phyloP scores from a whole-genome alignment of 1,140 invertebrate species.

The Tetraneura akinire region DNA sequence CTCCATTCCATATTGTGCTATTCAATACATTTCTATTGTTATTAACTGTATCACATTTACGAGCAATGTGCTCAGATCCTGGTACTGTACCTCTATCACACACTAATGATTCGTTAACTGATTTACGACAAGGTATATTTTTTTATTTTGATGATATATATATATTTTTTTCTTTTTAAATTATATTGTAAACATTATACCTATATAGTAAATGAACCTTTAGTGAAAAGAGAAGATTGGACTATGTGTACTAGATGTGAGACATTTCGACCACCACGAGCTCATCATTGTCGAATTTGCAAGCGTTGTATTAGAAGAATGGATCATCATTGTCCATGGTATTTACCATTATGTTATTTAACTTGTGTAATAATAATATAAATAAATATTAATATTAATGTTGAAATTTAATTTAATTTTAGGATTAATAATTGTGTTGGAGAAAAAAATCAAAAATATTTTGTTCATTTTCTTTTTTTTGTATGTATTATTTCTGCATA shows the following conservation, averaged over 20 bases:
- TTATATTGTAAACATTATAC: constrained; percentile 21
- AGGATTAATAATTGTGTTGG: constrained; percentile 95
- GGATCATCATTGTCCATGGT: constrained; percentile 91
- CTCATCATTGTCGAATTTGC: constrained; percentile 89
- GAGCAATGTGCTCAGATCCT: constrained; percentile 86
- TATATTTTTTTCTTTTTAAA: neutral
- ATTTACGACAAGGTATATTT: constrained; percentile 67
- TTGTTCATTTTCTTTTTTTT: constrained; percentile 88
- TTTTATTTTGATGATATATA: too few species aligned
- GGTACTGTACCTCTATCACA: constrained; percentile 83
- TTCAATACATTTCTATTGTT: constrained; percentile 83
- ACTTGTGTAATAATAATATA: neutral
- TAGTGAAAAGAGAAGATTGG: constrained; percentile 72
- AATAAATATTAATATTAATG: neutral
- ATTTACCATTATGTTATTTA: constrained; percentile 50
- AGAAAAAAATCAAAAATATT: constrained; percentile 91
- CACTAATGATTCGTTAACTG: constrained; percentile 82
- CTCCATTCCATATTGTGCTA: constrained; percentile 75
- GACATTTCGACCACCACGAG: constrained; percentile 79
- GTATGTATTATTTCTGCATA: constrained; percentile 70
- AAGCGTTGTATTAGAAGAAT: constrained; percentile 82
- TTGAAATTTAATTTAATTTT: neutral
- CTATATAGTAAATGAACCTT: constrained; percentile 49
- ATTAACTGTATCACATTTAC: constrained; percentile 74
- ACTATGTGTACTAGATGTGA: constrained; percentile 83